Evolutionary conservation across 2,888 invertebrate genomes (phyloP).

Genomic region (Tenthredo scrophulariae): DNA sequence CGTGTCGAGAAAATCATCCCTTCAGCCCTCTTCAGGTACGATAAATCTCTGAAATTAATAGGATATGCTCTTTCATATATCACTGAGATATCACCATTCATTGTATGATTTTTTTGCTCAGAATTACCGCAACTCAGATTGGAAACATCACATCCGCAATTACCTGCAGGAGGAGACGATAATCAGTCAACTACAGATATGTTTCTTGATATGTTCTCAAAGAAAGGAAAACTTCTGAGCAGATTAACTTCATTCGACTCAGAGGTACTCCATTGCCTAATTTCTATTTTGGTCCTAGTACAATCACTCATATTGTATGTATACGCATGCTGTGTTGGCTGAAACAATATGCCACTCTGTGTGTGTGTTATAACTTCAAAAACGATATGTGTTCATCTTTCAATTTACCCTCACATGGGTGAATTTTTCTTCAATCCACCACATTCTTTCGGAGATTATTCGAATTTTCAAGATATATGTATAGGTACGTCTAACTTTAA

Average conservation of each 20-base stretch:
- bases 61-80: not conserved
- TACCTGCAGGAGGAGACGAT: slow-evolving; percentile 79
- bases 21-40: slow-evolving; percentile 66
- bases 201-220: slow-evolving; percentile 95
- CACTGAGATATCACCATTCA: slow-evolving; percentile 24
- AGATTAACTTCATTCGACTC: slow-evolving; percentile 94
- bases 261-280: slow-evolving; percentile 85
- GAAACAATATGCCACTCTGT: slow-evolving; percentile 10
- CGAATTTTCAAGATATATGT: not conserved
- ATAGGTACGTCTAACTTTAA: not conserved
- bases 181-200: slow-evolving; percentile 93
- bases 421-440: not conserved
- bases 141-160: slow-evolving; percentile 81
- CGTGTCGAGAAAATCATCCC: slow-evolving; percentile 84
- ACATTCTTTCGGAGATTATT: not conserved
- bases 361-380: not conserved
- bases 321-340: slow-evolving; percentile 49
- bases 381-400: not conserved
- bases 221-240: slow-evolving; percentile 93
- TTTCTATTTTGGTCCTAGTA: slow-evolving; percentile 65
- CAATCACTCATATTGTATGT: slow-evolving; percentile 20
- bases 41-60: slow-evolving; percentile 24
- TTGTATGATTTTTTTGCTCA: slow-evolving; percentile 65
- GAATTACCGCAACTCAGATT: slow-evolving; percentile 83
- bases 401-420: not conserved